These are phyloP conservation scores for Steinernema carpocapsae DNA, from an alignment of 2,888 invertebrate genomes.

Conservation along the genomic window DNA sequence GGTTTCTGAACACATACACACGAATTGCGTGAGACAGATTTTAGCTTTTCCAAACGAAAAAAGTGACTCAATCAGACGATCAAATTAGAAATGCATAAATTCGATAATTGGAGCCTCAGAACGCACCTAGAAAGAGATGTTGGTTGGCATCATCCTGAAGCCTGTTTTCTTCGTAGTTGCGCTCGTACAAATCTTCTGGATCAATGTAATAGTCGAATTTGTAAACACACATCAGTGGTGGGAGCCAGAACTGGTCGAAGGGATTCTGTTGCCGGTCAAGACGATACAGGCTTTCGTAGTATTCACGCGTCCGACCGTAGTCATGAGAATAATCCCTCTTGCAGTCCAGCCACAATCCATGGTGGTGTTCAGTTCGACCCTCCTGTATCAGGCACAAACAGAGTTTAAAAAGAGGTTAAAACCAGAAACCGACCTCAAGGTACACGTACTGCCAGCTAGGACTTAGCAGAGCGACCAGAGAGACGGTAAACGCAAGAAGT, in stretches of 20 bases:
- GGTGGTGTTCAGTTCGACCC: conserved; percentile 68
- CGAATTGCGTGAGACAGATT: too few species aligned
- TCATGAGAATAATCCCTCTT: conserved; percentile 67
- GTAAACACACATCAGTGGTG: conserved; percentile 66
- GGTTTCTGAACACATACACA: too few species aligned
- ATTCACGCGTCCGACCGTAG: conserved; percentile 65
- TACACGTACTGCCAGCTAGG: conserved; percentile 67
- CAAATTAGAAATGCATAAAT: too few species aligned
- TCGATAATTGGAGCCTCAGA: background rate
- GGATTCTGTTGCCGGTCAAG: conserved; percentile 65
- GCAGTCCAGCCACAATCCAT: conserved; percentile 68
- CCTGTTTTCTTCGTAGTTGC: conserved; percentile 68
- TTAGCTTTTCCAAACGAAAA: too few species aligned
- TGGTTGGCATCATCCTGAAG: conserved; percentile 67
- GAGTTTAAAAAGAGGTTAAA: conserved; percentile 20
- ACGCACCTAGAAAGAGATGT: conserved; percentile 64
- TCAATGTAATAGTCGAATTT: conserved; percentile 68
- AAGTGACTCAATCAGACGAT: too few species aligned
- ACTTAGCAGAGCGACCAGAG: conserved; percentile 59
- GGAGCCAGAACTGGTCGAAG: conserved; percentile 64
- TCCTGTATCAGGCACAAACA: conserved; percentile 46
- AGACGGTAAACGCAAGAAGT: conserved; percentile 60
- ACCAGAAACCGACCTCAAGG: conserved; percentile 54
- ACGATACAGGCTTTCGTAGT: conserved; percentile 64
- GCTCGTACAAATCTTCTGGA: conserved; percentile 67